These are phyloP conservation scores for Scomber japonicus DNA, from an alignment of 2,113 vertebrate genomes.

Conservation along the genomic window DNA sequence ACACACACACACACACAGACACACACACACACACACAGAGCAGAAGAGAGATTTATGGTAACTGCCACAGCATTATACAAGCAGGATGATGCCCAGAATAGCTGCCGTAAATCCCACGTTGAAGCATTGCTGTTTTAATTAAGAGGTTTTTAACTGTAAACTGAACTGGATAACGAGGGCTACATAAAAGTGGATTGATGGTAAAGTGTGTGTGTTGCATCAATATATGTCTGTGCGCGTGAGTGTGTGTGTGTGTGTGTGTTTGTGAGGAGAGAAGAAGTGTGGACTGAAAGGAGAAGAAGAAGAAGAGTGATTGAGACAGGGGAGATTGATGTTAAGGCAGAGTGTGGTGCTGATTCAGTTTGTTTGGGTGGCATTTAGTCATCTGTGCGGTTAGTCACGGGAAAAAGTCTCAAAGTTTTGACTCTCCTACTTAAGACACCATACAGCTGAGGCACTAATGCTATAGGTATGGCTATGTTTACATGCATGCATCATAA, in stretches of 20 bases:
- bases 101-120: conserved; percentile 22
- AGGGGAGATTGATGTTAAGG: conserved; percentile 72
- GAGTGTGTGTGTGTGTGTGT: background rate
- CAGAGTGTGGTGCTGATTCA: conserved; percentile 67
- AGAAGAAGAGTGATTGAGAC: conserved; percentile 49
- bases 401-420: conserved; percentile 41
- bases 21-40: conserved; percentile 51
- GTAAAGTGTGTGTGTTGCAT: background rate
- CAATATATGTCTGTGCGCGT: background rate
- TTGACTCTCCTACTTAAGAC: conserved; percentile 19
- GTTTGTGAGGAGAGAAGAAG: conserved; percentile 8
- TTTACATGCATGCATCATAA: background rate
- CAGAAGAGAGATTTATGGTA: conserved; percentile 46
- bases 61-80: conserved; percentile 38
- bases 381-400: conserved; percentile 71
- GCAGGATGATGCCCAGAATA: conserved; percentile 23
- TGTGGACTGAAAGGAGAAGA: conserved; percentile 20
- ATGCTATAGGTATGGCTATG: background rate
- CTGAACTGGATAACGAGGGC: conserved; percentile 31
- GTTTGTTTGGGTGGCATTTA: conserved; percentile 79
- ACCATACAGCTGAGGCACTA: background rate
- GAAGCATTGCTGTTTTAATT: conserved; percentile 48
- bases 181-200: conserved; percentile 44
- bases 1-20: conserved; percentile 60
- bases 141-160: conserved; percentile 46